Evolutionary conservation across 2,888 invertebrate genomes (phyloP).

Genomic region (Baronia brevicornis): DNA sequence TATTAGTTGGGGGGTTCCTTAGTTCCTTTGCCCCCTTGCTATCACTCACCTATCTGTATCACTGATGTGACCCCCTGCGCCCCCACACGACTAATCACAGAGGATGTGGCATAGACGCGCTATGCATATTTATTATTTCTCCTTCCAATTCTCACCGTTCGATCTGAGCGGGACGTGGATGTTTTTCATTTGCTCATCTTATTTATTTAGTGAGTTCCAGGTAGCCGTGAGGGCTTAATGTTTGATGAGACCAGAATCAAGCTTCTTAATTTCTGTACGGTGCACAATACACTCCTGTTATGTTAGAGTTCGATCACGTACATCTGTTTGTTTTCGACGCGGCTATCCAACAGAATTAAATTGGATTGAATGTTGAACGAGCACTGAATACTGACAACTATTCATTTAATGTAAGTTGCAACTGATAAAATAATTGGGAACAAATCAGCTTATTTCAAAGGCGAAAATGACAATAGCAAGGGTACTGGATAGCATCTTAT

Average conservation of each 20-base stretch:
- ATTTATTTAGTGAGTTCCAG: slow-evolving; percentile 66
- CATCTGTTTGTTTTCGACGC: slow-evolving; percentile 32
- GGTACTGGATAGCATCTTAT: slow-evolving; percentile 39
- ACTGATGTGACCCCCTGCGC: slow-evolving; percentile 37
- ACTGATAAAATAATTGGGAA: slow-evolving; percentile 2
- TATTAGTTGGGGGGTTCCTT: slow-evolving; percentile 68
- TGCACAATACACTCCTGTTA: slow-evolving; percentile 34
- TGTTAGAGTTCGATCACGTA: slow-evolving; percentile 47
- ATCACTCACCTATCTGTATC: slow-evolving; percentile 73
- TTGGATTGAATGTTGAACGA: slow-evolving; percentile 24
- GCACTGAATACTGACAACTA: slow-evolving; percentile 1
- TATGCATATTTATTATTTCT: slow-evolving; percentile 73
- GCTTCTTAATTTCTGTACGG: slow-evolving; percentile 54
- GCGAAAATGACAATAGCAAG: slow-evolving; percentile 27
- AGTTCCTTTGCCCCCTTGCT: slow-evolving; percentile 60
- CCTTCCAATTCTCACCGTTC: slow-evolving; percentile 65
- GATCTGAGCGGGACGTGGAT: slow-evolving; percentile 47
- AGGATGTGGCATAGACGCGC: slow-evolving; percentile 72
- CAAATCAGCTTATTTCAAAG: background rate
- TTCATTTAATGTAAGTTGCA: slow-evolving; percentile 1
- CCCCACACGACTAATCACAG: slow-evolving; percentile 69
- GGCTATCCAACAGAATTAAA: slow-evolving; percentile 43
- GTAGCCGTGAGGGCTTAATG: slow-evolving; percentile 57
- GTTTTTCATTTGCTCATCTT: slow-evolving; percentile 68
- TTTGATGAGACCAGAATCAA: slow-evolving; percentile 68